These are phyloP conservation scores for Rhagoletis pomonella DNA, from an alignment of 1,140 invertebrate species.

Conservation along the genomic window DNA sequence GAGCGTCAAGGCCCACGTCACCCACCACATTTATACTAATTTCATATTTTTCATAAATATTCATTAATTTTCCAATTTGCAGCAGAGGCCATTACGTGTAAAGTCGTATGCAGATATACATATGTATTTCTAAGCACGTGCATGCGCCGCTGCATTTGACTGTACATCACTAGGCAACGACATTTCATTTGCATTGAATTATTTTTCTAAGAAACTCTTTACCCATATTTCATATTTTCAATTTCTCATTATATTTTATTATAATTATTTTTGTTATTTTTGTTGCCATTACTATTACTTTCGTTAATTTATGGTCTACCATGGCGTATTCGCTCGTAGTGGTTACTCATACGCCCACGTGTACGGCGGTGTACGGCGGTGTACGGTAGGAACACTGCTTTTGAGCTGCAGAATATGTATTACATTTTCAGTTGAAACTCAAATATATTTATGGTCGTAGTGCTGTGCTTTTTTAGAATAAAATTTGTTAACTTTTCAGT, in stretches of 20 bases:
- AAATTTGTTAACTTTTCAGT: not conserved
- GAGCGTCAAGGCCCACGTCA: too few relatives aligned
- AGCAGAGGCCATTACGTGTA: too few relatives aligned
- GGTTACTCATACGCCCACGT: constrained; percentile 47
- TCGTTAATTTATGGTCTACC: constrained; percentile 8
- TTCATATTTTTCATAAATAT: too few relatives aligned
- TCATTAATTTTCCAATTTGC: too few relatives aligned
- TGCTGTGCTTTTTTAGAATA: not conserved
- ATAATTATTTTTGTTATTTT: not conserved
- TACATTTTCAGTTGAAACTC: not conserved
- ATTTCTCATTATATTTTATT: not conserved
- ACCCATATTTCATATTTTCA: not conserved
- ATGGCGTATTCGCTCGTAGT: not conserved
- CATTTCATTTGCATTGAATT: not conserved
- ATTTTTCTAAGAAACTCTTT: not conserved
- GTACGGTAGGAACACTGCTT: not conserved
- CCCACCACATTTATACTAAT: too few relatives aligned
- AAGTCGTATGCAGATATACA: too few relatives aligned
- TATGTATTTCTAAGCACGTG: too few relatives aligned
- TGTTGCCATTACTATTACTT: not conserved
- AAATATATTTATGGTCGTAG: not conserved
- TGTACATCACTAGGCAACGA: not conserved
- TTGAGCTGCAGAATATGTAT: not conserved
- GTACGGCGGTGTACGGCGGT: too few relatives aligned
- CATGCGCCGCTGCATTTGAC: too few relatives aligned